Evolutionary conservation across 2,797 vertebrate species (phyloP), one percentile per base, ranked within the genome.

Genomic region (Avahi laniger): DNA sequence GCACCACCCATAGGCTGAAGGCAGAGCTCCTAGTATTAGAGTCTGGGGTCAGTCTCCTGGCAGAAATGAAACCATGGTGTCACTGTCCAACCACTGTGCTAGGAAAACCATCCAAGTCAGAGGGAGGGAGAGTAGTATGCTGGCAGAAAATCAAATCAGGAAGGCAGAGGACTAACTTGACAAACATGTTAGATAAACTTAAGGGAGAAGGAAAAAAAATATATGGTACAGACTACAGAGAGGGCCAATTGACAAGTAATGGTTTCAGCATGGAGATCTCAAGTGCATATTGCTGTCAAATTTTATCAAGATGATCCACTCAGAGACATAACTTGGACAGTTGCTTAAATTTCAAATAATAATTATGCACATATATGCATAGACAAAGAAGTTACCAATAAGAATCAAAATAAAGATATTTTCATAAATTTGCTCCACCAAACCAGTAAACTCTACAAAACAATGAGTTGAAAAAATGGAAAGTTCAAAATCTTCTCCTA

Each of bases 301-400:
- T 35, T 78, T 48, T 78, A 24, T 70, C 8, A 30, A 22, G 54
- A 50, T 50, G 28, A 61, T 33, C 5, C 52, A n/a, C 5, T 38
- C 6, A 43, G 50, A 69, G 24, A 69, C 28, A 33, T 84, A 38
- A 41, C 41, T 69, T 15, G 2, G n/a, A 20, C 15, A 48, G 9
- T 59, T 41, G 70, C 33, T 86, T 84, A 65, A 52, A 82, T 85
- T n/a, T 41, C 41, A 65, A 70, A 70, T 65, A 52, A n/a, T 52
- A 81, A n/a, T 54, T 54, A 41, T 41, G n/a, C 17, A 15, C 17
- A 89, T 41, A 43, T n/a, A 59, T 63, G 14, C 9, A n/a, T 43
- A 72, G 30, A 43, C n/a, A 43, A 35, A 90, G 15, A 41, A n/a
- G 28, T 79, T 78, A 85, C 35, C 41, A 61, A 18, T 13, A 28